A percentile compares a stretch with the other conserved stretches of the same genome.
phyloP scores from a whole-genome alignment of 2,113 vertebrate genomes.

The Cebidichthys violaceus region DNA sequence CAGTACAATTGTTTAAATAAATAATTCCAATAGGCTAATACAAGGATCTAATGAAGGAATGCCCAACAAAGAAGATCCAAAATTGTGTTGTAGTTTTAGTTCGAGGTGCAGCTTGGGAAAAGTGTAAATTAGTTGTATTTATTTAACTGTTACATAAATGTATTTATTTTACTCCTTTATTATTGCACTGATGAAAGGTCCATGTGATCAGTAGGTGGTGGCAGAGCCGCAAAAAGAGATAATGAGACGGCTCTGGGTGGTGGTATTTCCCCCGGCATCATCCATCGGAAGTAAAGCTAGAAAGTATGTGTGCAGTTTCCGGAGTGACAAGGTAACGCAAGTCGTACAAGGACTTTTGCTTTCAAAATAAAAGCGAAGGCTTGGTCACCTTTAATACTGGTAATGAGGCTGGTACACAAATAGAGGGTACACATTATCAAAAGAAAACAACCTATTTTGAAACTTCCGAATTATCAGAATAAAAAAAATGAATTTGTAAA shows the following conservation, averaged over 20 bases:
- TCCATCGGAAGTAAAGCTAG: neutral
- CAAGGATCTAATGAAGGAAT: neutral
- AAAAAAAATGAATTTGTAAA: neutral
- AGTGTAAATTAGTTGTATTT: neutral
- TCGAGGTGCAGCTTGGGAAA: neutral
- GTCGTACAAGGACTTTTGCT: neutral
- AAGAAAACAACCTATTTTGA: neutral
- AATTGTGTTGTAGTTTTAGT: neutral
- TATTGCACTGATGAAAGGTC: neutral
- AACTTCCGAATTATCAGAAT: neutral
- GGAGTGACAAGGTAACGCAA: neutral
- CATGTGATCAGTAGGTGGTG: constrained; percentile 34
- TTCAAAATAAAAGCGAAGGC: constrained; percentile 44
- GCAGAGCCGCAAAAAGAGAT: neutral
- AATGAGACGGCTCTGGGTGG: constrained; percentile 5
- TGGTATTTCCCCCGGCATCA: constrained; percentile 20
- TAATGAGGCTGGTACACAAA: neutral
- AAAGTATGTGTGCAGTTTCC: neutral
- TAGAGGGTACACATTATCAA: neutral
- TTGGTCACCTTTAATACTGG: neutral
- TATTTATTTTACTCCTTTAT: neutral
- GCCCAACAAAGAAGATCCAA: neutral
- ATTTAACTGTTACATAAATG: neutral
- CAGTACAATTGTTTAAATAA: neutral
- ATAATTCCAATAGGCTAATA: neutral